Evolutionary conservation across 2,113 vertebrate genomes (phyloP).

Genomic region (Neopipo cinnamomea): DNA sequence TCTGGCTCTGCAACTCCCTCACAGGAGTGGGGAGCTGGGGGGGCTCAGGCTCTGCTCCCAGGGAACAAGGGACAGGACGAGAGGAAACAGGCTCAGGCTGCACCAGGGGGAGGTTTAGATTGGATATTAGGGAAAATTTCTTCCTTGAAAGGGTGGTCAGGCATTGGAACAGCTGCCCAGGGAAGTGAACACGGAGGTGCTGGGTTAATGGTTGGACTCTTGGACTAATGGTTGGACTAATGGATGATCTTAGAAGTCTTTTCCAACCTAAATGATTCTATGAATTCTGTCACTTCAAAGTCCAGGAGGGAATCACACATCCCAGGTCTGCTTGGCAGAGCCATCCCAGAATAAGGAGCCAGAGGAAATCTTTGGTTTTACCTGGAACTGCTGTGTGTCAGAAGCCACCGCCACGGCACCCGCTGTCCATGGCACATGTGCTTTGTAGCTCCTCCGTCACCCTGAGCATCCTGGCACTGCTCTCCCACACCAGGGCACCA

Average conservation of each 20-base stretch:
- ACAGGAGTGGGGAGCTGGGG: background rate
- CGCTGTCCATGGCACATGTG: accelerated
- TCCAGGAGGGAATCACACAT: background rate
- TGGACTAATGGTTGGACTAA: too few relatives aligned
- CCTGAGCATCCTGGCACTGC: background rate
- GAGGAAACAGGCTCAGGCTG: background rate
- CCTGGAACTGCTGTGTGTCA: background rate
- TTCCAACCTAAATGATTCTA: background rate
- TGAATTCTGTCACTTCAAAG: background rate
- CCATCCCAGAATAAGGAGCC: background rate
- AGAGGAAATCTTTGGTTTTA: background rate
- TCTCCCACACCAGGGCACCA: background rate
- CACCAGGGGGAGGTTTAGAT: background rate
- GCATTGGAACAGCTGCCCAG: background rate
- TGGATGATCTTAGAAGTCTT: background rate
- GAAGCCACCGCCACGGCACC: background rate
- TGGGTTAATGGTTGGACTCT: background rate
- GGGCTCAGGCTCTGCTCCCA: background rate
- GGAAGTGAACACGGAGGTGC: background rate
- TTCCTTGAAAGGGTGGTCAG: background rate
- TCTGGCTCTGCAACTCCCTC: background rate
- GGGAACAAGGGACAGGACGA: background rate
- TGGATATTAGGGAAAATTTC: too few relatives aligned
- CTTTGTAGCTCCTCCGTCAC: background rate
- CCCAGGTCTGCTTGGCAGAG: background rate